Base-by-base conservation (phyloP, 2,113 vertebrate species). In the Planiliza haematocheilus region DNA sequence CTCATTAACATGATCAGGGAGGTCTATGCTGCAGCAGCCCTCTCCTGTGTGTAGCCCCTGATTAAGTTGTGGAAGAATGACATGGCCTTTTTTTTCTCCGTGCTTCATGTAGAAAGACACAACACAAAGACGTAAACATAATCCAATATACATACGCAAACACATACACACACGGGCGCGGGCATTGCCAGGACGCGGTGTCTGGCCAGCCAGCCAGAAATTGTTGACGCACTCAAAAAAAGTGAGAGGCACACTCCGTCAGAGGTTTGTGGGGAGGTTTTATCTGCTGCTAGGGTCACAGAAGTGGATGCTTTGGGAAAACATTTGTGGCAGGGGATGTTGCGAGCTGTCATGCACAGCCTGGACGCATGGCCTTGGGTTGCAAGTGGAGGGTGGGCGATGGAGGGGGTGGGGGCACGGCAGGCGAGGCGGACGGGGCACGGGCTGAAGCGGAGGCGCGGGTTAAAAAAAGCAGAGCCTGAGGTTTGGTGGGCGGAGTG, bases 1-100 rank as follows among this genome's bases (percentile, higher is more conserved):
- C 96, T 99, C 97, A 97, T 98, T 98, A 98, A 96, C 95, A 96
- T 95, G 97, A 97, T 97, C 96, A 97, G 95, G 92, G 94, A 93
- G 91, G 94, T 91, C 94, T 93, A 91, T 83, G 95, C 94, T 93
- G 91, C 92, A 91, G 94, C 88, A 88, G 93, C 92, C 93, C 93
- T 95, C 93, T 95, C 91, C 88, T 94, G 89, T 88, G 91, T 94
- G 95, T 96, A 96, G 93, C 79, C 89, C 87, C 95, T 96, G 96
- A 97, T 98, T 98, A 98, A 94, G 92, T 94, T 95, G 93, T 95
- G 76, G 93, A 93, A 95, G 94, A 95, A 95, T 98, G 97, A 97
- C 96, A 95, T 94, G 95, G 94, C 92, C 38, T 87, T 89, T 89
- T 94, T 92, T 94, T 91, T n/a, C 36, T 41, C 60, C 72, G 41